Conservation (phyloP, 2,113 vertebrate species). For the Leptodactylus fuscus region DNA sequence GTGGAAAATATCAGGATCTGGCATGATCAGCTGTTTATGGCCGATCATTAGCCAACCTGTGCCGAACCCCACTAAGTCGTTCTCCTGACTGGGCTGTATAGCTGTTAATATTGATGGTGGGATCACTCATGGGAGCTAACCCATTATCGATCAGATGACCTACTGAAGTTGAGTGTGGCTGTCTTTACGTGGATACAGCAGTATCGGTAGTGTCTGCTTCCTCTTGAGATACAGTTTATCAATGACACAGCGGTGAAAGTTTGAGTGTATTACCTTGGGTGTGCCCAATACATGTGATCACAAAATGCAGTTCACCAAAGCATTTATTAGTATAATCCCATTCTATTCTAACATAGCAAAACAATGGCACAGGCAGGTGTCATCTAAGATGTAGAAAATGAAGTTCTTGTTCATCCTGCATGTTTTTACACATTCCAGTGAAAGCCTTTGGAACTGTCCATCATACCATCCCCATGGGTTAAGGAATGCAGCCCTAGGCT, state of each 20-base stretch:
- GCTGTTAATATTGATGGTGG: too few species aligned
- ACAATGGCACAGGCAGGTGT: neutral
- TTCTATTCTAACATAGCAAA: neutral
- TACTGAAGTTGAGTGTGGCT: too few species aligned
- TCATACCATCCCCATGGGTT: neutral
- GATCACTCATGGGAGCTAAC: too few species aligned
- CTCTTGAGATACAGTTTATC: neutral
- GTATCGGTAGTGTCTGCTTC: neutral
- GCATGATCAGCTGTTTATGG: too few species aligned
- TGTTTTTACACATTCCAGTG: neutral
- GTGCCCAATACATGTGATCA: neutral
- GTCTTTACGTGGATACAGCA: neutral
- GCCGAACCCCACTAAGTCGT: too few species aligned
- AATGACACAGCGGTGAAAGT: too few species aligned
- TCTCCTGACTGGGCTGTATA: too few species aligned
- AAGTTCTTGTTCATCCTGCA: neutral
- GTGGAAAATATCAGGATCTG: too few species aligned
- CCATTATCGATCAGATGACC: too few species aligned
- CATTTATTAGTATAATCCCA: neutral
- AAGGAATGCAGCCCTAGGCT: neutral
- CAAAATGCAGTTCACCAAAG: too few species aligned
- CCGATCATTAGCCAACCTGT: too few species aligned
- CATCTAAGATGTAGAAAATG: neutral
- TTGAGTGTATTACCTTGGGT: neutral
- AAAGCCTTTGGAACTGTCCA: neutral